Evolutionary conservation across 2,797 vertebrate genomes (phyloP), one percentile per base, ranked within the genome.

Genomic region (Aselliscus stoliczkanus): DNA sequence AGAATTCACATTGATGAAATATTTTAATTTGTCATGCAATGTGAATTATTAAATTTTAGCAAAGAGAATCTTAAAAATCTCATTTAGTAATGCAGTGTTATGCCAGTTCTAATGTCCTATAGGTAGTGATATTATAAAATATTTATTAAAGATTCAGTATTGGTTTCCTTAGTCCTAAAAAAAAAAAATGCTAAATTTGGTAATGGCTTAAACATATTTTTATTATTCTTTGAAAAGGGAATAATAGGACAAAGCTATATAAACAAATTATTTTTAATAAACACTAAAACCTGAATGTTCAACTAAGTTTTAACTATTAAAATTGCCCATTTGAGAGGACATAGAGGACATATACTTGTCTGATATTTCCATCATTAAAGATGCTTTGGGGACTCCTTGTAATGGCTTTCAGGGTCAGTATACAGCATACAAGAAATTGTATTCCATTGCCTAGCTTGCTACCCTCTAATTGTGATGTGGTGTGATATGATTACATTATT

Each of bases 61-160:
- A 52, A 47, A 47, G 34, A n/a, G 82, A 86, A 39, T 86, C 34
- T 79, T 84, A 25, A 93, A 75, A 52, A n/a, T 70, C n/a, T 37
- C 44, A 72, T 25, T 94, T 82, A 86, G 31, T 82, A 82, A 84
- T 69, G 44, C 56, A 87, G 37, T 42, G 31, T 88, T 76, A 58
- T 76, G 52, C 39, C 44, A 88, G 29, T 85, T 95, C 18, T 95
- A 75, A 95, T 88, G 88, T 94, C 15, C 25, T 34, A 29, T 34
- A 37, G 37, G 47, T 92, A 34, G 85, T 81, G 54, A 88, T 25
- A 94, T 70, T 31, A 92, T 79, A 88, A 86, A 92, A 76, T 73
- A 89, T 54, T 95, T 90, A 65, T 91, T 29, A 94, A 47, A 29
- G 37, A 87, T 92, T 93, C n/a, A 82, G 6, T 81, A 91, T n/a